Evolutionary conservation across 2,888 invertebrate genomes (phyloP).

Genomic region (Orthonychiurus folsomi): DNA sequence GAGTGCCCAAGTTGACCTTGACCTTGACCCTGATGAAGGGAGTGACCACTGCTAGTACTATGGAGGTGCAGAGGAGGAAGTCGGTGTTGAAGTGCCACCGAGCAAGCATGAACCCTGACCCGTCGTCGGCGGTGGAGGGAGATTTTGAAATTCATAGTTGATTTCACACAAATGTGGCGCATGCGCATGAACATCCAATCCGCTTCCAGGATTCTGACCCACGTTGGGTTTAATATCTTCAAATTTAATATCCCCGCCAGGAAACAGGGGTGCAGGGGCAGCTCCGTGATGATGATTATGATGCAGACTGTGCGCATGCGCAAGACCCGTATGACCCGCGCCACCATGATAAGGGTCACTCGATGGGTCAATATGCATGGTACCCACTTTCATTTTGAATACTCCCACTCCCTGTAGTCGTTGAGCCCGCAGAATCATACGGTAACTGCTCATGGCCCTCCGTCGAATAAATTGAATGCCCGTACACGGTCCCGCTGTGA

Average conservation of each 20-base stretch:
- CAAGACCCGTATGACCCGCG: no score
- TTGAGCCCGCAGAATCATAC: no score
- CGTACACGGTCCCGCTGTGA: neutral
- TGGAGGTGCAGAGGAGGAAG: no score
- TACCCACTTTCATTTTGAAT: no score
- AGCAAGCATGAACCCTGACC: neutral
- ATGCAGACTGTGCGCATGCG: neutral
- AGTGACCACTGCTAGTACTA: no score
- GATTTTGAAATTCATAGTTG: neutral
- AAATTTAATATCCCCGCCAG: neutral
- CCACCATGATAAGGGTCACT: no score
- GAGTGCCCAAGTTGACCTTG: neutral
- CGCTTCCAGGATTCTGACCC: neutral
- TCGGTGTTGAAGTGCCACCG: neutral
- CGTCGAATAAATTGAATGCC: no score
- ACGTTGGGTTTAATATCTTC: neutral
- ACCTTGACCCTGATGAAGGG: no score
- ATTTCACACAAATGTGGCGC: neutral
- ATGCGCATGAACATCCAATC: no score
- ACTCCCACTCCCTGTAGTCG: no score
- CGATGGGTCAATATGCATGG: neutral
- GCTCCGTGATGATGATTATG: neutral
- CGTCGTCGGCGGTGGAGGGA: neutral
- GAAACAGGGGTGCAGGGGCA: neutral
- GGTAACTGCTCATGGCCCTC: no score